Percentiles rank a stretch among this genome's conserved stretches.
phyloP scores from a whole-genome alignment of 2,888 invertebrate species.

The Oeneis ivallda region DNA sequence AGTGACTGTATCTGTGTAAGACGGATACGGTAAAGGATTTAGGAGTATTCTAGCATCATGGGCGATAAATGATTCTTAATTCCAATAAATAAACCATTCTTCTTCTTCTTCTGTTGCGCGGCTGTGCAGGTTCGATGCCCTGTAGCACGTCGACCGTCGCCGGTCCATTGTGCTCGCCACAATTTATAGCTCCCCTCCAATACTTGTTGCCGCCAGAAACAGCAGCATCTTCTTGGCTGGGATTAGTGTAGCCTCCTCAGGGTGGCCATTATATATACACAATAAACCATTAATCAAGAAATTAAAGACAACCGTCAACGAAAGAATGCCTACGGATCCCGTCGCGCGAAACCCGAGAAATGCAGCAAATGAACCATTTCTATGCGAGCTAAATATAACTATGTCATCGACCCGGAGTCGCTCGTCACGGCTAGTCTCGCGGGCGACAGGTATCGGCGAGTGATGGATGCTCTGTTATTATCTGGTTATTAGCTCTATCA shows the following conservation, averaged over 20 bases:
- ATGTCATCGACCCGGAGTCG: conserved; percentile 37
- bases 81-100: neutral
- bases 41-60: too few relatives aligned
- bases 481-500: conserved; percentile 1
- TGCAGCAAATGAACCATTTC: conserved; percentile 28
- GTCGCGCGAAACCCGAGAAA: conserved; percentile 27
- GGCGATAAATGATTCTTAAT: neutral
- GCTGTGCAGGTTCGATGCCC: too few relatives aligned
- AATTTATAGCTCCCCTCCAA: too few relatives aligned
- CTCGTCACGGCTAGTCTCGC: conserved; percentile 18
- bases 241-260: too few relatives aligned
- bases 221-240: too few relatives aligned
- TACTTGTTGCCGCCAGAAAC: too few relatives aligned
- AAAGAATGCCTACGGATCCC: conserved; percentile 9
- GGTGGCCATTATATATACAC: too few relatives aligned
- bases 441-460: neutral
- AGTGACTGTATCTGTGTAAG: too few relatives aligned
- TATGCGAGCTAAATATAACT: conserved; percentile 38
- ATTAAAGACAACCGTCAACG: neutral
- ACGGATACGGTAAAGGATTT: too few relatives aligned
- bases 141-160: too few relatives aligned
- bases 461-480: conserved; percentile 10
- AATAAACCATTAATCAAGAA: neutral
- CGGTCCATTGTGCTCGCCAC: too few relatives aligned
- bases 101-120: too few relatives aligned